A percentile compares a stretch with the other conserved stretches of the same genome.
Conservation (phyloP, 2,113 vertebrate genomes). For the Panthera leo region DNA sequence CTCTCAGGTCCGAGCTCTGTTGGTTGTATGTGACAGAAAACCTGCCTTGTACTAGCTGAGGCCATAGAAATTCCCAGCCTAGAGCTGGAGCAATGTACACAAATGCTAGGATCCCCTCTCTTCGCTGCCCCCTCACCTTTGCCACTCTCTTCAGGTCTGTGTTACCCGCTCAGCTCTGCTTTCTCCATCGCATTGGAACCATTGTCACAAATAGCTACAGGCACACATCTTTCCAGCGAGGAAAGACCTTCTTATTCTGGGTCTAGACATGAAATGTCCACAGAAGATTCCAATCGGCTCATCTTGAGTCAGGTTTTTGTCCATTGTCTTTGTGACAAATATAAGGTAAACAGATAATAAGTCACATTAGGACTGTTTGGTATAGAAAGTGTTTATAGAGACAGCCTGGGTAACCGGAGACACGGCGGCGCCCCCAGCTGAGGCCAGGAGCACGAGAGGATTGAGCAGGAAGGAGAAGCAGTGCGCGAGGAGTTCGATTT, state of each 20-base stretch:
- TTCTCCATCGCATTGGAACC: not conserved
- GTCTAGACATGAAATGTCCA: not conserved
- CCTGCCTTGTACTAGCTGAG: not conserved
- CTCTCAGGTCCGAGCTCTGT: not conserved
- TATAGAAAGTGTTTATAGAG: not conserved
- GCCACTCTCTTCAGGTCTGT: not conserved
- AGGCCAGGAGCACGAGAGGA: fast-evolving
- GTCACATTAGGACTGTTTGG: not conserved
- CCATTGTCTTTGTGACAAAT: not conserved
- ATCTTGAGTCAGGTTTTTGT: not conserved
- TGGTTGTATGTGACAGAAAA: not conserved
- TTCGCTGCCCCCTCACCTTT: not conserved
- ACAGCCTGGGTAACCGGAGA: not conserved
- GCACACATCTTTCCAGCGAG: not conserved
- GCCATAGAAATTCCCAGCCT: not conserved
- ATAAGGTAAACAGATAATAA: not conserved
- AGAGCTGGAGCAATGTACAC: no score
- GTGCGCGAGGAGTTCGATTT: not conserved
- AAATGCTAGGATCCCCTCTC: not conserved
- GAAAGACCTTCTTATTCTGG: not conserved
- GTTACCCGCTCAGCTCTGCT: not conserved
- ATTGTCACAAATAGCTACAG: not conserved
- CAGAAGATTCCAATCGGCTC: not conserved
- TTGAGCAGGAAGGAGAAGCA: fast-evolving
- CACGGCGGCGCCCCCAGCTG: fast-evolving